These are phyloP conservation scores for Oncopodura yosiiana DNA, from an alignment of 1,140 invertebrate species.

Conservation along the genomic window DNA sequence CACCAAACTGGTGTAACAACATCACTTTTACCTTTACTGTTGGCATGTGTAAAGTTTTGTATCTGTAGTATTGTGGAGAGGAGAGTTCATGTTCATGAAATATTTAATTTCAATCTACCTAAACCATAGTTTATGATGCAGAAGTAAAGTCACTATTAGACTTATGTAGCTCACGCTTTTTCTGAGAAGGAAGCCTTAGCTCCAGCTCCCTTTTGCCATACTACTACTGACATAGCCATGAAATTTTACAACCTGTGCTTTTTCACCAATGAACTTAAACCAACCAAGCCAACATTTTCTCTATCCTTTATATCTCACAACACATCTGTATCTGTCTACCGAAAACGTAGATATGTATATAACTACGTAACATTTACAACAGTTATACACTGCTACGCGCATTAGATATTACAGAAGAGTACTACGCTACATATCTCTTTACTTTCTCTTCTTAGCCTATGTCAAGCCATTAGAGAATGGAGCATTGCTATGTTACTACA, in stretches of 20 bases:
- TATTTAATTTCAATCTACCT: constrained; percentile 33
- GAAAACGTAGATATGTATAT: background rate
- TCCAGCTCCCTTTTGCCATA: too few relatives aligned
- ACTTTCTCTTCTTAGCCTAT: too few relatives aligned
- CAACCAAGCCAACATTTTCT: background rate
- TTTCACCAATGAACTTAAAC: constrained; percentile 12
- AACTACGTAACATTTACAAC: background rate
- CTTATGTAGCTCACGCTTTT: too few relatives aligned
- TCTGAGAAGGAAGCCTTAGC: too few relatives aligned
- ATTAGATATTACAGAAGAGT: background rate
- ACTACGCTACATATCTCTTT: too few relatives aligned
- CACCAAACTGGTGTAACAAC: too few relatives aligned
- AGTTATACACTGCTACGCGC: background rate
- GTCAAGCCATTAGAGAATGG: too few relatives aligned
- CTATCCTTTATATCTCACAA: background rate
- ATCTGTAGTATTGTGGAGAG: background rate
- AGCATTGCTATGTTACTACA: too few relatives aligned
- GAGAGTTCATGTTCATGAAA: constrained; percentile 25
- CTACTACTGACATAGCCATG: constrained; percentile 19
- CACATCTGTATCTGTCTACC: background rate
- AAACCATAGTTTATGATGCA: constrained; percentile 31
- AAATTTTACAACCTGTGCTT: constrained; percentile 17
- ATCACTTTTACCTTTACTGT: constrained; percentile 7
- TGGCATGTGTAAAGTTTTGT: background rate
- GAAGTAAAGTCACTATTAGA: constrained; percentile 15